Evolutionary conservation across 2,113 vertebrate species (phyloP).

Genomic region (Tachycineta bicolor): DNA sequence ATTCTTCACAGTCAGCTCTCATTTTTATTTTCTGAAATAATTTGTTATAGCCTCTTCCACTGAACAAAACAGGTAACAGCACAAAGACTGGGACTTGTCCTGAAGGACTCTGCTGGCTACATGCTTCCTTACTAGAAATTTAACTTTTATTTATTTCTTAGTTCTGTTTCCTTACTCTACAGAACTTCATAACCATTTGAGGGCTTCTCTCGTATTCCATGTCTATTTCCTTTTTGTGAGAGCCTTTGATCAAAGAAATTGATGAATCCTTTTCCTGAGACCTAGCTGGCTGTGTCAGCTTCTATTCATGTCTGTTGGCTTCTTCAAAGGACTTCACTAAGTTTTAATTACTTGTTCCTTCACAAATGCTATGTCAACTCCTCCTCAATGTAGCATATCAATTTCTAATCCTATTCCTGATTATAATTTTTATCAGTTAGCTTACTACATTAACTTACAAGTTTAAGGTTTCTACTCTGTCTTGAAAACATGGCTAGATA

Average conservation of each 20-base stretch:
- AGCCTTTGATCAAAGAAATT: slow-evolving; percentile 10
- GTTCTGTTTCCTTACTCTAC: neutral
- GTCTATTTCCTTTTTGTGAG: neutral
- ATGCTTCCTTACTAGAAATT: neutral
- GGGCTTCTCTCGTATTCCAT: neutral
- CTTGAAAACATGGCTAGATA: neutral
- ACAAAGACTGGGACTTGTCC: neutral
- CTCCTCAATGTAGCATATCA: neutral
- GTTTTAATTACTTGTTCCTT: neutral
- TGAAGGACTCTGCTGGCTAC: neutral
- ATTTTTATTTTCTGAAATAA: neutral
- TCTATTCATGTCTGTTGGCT: neutral
- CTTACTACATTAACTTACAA: neutral
- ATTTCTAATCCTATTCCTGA: neutral
- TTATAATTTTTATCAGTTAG: neutral
- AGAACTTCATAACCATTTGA: neutral
- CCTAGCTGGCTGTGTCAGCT: neutral
- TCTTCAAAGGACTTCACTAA: slow-evolving; percentile 10
- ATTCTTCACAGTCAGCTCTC: neutral
- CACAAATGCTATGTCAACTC: neutral
- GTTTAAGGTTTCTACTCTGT: neutral
- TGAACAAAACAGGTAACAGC: neutral
- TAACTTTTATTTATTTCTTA: neutral
- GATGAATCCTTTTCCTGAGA: neutral
- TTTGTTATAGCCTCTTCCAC: neutral